Evolutionary conservation across 64 coral and sea anemone genomes (phyloP).

Genomic region (Catalaphyllia jardinei): DNA sequence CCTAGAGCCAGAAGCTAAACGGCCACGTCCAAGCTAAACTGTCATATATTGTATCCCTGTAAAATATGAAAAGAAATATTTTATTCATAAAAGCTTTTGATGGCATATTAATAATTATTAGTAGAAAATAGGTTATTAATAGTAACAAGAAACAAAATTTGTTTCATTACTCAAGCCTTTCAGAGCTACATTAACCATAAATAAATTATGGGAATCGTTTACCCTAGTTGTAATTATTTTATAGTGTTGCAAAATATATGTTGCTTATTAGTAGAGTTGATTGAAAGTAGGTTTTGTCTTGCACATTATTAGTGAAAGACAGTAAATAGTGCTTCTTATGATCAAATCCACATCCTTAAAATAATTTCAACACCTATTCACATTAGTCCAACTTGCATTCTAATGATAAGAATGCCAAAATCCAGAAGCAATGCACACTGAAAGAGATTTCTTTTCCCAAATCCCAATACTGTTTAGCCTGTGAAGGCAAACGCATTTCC

Average conservation of each 20-base stretch:
- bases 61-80: conserved; percentile 53
- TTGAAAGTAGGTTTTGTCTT: background rate
- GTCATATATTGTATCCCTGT: background rate
- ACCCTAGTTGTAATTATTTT: background rate
- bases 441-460: too few relatives aligned
- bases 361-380: too few relatives aligned
- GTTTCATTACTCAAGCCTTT: background rate
- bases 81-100: conserved; percentile 27
- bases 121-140: conserved; percentile 2
- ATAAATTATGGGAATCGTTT: background rate
- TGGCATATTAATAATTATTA: conserved; percentile 39
- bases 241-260: background rate
- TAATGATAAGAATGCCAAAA: too few relatives aligned
- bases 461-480: too few relatives aligned
- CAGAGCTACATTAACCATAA: background rate
- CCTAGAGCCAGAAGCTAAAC: conserved; percentile 45
- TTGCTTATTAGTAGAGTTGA: background rate
- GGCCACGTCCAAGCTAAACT: conserved; percentile 35
- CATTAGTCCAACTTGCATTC: too few relatives aligned
- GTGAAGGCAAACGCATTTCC: too few relatives aligned
- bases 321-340: too few relatives aligned
- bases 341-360: too few relatives aligned
- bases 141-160: conserved; percentile 2
- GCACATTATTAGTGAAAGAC: background rate
- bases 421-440: too few relatives aligned